These are phyloP conservation scores for Scomber japonicus DNA, from an alignment of 2,113 vertebrate species.

Conservation along the genomic window DNA sequence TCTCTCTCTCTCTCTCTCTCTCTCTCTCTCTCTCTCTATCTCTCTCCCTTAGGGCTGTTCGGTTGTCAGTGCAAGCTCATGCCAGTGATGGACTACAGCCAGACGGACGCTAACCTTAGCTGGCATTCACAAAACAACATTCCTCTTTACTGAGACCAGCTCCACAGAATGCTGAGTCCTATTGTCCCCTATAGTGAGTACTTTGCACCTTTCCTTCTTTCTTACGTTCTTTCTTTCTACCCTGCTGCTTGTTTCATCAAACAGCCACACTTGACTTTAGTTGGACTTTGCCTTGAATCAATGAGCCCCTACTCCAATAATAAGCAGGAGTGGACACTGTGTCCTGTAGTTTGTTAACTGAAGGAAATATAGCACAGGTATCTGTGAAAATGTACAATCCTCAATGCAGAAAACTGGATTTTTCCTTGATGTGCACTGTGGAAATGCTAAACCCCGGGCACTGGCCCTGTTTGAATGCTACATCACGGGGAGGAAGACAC, in stretches of 20 bases:
- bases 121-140: slow-evolving; percentile 81
- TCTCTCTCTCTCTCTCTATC: slow-evolving; percentile 47
- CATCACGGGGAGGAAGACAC: slow-evolving; percentile 59
- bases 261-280: slow-evolving; percentile 33
- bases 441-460: slow-evolving; percentile 60
- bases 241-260: slow-evolving; percentile 28
- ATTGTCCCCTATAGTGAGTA: slow-evolving; percentile 89
- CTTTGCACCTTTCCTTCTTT: slow-evolving; percentile 51
- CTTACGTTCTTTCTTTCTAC: slow-evolving; percentile 34
- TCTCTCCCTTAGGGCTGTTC: slow-evolving; percentile 68
- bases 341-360: slow-evolving; percentile 49
- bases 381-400: slow-evolving; percentile 23
- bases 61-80: slow-evolving; percentile 73
- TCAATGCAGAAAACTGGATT: slow-evolving; percentile 21
- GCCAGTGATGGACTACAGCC: slow-evolving; percentile 85
- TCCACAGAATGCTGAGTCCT: slow-evolving; percentile 89
- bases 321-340: slow-evolving; percentile 34
- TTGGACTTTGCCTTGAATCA: slow-evolving; percentile 79
- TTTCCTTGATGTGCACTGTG: slow-evolving; percentile 40
- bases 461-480: slow-evolving; percentile 67
- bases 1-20: slow-evolving; percentile 40
- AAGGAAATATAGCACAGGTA: slow-evolving; percentile 2
- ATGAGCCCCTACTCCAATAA: slow-evolving; percentile 44
- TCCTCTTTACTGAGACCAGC: slow-evolving; percentile 84
- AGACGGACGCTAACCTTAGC: slow-evolving; percentile 80